Percentiles rank a stretch among this genome's conserved stretches.
Evolutionary conservation across 30 jellyfish, hydroid and myxozoan genomes (phyloP).

Genomic region (Aurelia sp.): DNA sequence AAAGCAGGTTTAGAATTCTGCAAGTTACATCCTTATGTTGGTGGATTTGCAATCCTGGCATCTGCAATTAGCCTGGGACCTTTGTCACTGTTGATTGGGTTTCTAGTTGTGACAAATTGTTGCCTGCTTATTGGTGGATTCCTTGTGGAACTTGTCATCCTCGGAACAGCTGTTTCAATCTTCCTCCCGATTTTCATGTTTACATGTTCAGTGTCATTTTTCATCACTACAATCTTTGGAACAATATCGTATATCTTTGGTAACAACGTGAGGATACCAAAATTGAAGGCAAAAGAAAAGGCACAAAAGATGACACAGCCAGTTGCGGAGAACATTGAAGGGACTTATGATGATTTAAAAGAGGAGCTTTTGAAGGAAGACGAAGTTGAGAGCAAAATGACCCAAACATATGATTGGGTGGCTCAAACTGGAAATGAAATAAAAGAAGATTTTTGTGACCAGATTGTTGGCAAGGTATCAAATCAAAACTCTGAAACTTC

Average conservation of each 20-base stretch:
- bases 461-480: no score
- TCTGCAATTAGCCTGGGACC: constrained; percentile 27
- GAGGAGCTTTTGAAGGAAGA: neutral
- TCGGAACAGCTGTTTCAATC: constrained; percentile 8
- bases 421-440: constrained; percentile 20
- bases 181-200: constrained; percentile 21
- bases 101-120: constrained; percentile 21
- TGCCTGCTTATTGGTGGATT: constrained; percentile 34
- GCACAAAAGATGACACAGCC: neutral
- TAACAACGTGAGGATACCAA: neutral
- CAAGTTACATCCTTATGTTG: constrained; percentile 19
- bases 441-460: neutral
- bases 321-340: no score
- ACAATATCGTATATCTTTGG: neutral
- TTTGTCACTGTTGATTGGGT: constrained; percentile 8
- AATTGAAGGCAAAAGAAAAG: neutral
- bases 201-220: neutral
- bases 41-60: constrained; percentile 15
- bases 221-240: constrained; percentile 11
- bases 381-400: constrained; percentile 32
- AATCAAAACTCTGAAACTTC: no score
- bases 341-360: no score
- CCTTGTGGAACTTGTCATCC: neutral
- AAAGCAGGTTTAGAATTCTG: constrained; percentile 1
- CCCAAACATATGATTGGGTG: constrained; percentile 38